A percentile compares a stretch with the other conserved stretches of the same genome.
phyloP scores from a whole-genome alignment of 2,888 invertebrate species.

The Xestia xanthographa region DNA sequence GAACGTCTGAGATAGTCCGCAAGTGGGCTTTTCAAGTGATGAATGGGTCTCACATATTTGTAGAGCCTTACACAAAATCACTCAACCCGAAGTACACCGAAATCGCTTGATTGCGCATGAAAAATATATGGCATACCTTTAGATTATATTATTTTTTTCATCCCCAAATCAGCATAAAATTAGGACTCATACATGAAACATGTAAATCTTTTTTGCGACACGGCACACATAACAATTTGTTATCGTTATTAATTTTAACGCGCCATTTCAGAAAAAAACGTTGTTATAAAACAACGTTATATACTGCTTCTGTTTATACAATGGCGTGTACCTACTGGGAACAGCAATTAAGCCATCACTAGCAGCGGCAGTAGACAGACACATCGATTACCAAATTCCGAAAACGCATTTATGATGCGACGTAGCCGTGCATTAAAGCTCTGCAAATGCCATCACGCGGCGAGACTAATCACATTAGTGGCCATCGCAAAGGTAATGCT shows the following conservation, averaged over 20 bases:
- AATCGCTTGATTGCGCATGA: conserved; percentile 42
- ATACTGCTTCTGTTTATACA: conserved; percentile 34
- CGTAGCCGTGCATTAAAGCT: conserved; percentile 79
- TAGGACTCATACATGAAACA: conserved; percentile 41
- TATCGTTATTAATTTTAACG: conserved; percentile 36
- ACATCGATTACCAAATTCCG: conserved; percentile 74
- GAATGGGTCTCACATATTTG: conserved; percentile 47
- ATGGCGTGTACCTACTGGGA: conserved; percentile 17
- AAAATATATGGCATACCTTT: conserved; percentile 37
- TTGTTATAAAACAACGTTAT: conserved; percentile 14
- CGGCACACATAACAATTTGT: conserved; percentile 36
- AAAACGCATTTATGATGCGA: conserved; percentile 74
- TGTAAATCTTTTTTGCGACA: conserved; percentile 36
- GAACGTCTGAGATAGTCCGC: conserved; percentile 59
- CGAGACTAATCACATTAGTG: conserved; percentile 87
- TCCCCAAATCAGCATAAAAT: conserved; percentile 50
- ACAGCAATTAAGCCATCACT: conserved; percentile 61
- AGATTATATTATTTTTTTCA: conserved; percentile 25
- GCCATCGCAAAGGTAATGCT: conserved; percentile 82
- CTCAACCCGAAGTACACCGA: conserved; percentile 34
- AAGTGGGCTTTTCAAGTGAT: conserved; percentile 48
- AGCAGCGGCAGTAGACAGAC: conserved; percentile 53
- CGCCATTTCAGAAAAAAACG: conserved; percentile 20
- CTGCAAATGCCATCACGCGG: conserved; percentile 79
- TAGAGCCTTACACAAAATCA: conserved; percentile 46